Conservation (phyloP, 2,113 vertebrate species). For the Crypturellus undulatus region DNA sequence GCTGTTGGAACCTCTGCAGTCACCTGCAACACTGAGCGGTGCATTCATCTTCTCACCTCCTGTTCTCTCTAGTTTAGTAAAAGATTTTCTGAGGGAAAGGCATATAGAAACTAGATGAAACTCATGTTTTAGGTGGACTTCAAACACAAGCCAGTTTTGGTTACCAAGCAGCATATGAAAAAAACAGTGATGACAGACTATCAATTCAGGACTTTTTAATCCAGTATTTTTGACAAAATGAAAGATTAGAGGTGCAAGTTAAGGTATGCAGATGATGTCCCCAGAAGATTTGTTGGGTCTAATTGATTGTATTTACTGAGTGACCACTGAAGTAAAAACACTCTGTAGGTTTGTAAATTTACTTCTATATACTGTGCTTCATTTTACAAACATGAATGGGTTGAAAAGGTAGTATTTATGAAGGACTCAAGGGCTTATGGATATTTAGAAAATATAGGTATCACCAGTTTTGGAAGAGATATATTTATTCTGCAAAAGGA, state of each 20-base stretch:
- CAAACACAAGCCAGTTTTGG: neutral
- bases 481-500: neutral
- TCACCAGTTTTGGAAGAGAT: neutral
- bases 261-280: neutral
- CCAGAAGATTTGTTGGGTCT: neutral
- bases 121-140: neutral
- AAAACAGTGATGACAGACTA: neutral
- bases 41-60: neutral
- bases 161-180: neutral
- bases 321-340: slow-evolving; percentile 35
- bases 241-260: neutral
- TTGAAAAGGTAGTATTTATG: slow-evolving; percentile 58
- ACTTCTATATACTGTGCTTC: slow-evolving; percentile 27
- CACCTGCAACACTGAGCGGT: fast-evolving
- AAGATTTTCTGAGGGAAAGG: neutral
- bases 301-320: neutral
- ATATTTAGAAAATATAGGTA: neutral
- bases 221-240: neutral
- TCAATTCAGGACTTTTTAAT: neutral
- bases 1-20: neutral
- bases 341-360: slow-evolving; percentile 46
- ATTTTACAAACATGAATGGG: slow-evolving; percentile 38
- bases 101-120: neutral
- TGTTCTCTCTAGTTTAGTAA: neutral
- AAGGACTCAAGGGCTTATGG: slow-evolving; percentile 47